A percentile compares a stretch with the other conserved stretches of the same genome.
These are phyloP conservation scores for Harmothoe impar DNA, from an alignment of 2,888 invertebrate genomes.

Conservation along the genomic window DNA sequence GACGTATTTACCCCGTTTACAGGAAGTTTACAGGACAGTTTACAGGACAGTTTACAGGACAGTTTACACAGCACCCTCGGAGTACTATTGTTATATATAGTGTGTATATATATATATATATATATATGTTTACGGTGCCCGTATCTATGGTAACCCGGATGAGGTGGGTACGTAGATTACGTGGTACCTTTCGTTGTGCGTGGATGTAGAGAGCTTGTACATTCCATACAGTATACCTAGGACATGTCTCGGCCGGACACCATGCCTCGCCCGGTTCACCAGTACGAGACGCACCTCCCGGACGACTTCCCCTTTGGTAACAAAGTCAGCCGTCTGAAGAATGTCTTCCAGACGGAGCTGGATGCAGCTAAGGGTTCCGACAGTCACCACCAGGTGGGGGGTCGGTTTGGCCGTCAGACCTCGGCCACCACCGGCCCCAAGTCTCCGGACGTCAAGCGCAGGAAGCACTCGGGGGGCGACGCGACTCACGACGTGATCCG, in stretches of 20 bases:
- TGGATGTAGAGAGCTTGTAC: slow-evolving; percentile 39
- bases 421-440: slow-evolving; percentile 63
- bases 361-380: slow-evolving; percentile 8
- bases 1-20: too few relatives aligned
- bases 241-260: slow-evolving; percentile 34
- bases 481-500: not conserved
- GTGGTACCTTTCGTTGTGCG: slow-evolving; percentile 28
- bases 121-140: not conserved
- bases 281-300: slow-evolving; percentile 6
- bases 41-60: not conserved
- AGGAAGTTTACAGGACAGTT: too few relatives aligned
- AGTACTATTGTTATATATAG: not conserved
- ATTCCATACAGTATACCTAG: slow-evolving; percentile 34
- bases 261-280: slow-evolving; percentile 43
- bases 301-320: slow-evolving; percentile 70
- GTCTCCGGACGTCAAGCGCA: not conserved
- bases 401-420: not conserved
- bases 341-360: slow-evolving; percentile 75
- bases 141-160: not conserved
- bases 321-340: slow-evolving; percentile 79
- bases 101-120: not conserved
- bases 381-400: not conserved
- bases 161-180: not conserved
- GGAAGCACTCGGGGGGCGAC: not conserved
- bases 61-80: not conserved